Percentiles rank a stretch among this genome's conserved stretches.
phyloP scores from a whole-genome alignment of 23 tunicate species.

The Ciona savignyi region DNA sequence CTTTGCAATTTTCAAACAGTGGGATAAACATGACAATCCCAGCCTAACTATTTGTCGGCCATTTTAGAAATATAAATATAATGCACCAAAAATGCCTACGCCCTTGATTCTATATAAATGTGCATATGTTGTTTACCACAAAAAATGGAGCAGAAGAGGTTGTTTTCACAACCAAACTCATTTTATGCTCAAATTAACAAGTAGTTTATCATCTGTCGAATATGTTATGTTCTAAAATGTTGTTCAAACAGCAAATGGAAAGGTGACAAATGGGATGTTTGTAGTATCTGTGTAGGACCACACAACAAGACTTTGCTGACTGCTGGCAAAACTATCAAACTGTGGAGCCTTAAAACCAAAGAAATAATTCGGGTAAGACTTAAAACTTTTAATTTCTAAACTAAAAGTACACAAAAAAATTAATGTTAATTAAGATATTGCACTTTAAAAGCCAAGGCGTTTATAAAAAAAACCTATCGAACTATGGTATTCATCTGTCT shows the following conservation, averaged over 20 bases:
- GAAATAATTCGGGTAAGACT: conserved; percentile 35
- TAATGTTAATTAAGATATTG: background rate
- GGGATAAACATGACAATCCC: too few species aligned
- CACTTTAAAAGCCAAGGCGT: background rate
- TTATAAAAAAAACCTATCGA: background rate
- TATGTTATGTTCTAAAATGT: background rate
- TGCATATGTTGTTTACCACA: too few species aligned
- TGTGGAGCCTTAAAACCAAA: conserved; percentile 85
- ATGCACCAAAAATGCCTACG: too few species aligned
- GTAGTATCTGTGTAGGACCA: conserved; percentile 54
- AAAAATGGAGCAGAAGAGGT: too few species aligned
- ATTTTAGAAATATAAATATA: too few species aligned
- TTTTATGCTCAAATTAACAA: too few species aligned
- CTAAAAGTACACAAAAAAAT: too few species aligned
- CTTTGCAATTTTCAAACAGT: too few species aligned
- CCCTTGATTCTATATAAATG: too few species aligned
- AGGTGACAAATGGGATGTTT: conserved; percentile 55
- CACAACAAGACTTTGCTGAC: conserved; percentile 46
- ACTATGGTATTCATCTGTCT: background rate
- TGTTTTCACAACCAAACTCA: too few species aligned
- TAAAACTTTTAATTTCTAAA: conserved; percentile 1
- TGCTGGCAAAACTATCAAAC: conserved; percentile 62
- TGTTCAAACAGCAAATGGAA: conserved; percentile 70
- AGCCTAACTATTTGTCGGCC: too few species aligned
- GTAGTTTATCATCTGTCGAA: too few species aligned